Evolutionary conservation across 2,113 vertebrate species (phyloP).

Genomic region (Corythoichthys haematopterus): DNA sequence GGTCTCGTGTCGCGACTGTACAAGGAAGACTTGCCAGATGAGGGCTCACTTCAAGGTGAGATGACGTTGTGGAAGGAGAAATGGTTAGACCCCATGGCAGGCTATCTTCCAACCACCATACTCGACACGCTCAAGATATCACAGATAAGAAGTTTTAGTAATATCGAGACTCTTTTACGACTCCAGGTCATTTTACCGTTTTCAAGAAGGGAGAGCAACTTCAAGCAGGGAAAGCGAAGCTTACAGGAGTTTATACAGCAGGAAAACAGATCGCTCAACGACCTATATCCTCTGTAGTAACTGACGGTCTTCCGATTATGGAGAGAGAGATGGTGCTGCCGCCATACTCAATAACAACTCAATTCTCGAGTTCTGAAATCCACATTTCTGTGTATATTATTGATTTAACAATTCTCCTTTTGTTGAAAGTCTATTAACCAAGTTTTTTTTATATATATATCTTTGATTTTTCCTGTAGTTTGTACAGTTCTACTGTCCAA

Average conservation of each 20-base stretch:
- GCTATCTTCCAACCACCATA: slow-evolving; percentile 67
- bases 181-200: slow-evolving; percentile 71
- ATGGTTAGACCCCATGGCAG: slow-evolving; percentile 63
- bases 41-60: slow-evolving; percentile 62
- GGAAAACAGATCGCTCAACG: slow-evolving; percentile 52
- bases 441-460: slow-evolving; percentile 22
- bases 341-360: slow-evolving; percentile 48
- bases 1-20: slow-evolving; percentile 63
- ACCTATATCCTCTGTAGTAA: slow-evolving; percentile 69
- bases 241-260: slow-evolving; percentile 66
- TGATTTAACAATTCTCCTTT: slow-evolving; percentile 41
- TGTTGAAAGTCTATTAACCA: slow-evolving; percentile 46
- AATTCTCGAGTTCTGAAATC: slow-evolving; percentile 45
- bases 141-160: slow-evolving; percentile 67
- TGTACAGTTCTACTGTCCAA: slow-evolving; percentile 68
- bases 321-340: slow-evolving; percentile 45
- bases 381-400: slow-evolving; percentile 60
- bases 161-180: slow-evolving; percentile 73
- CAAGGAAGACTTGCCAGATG: slow-evolving; percentile 72
- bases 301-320: slow-evolving; percentile 37
- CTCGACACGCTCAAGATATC: slow-evolving; percentile 71
- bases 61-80: slow-evolving; percentile 71
- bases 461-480: slow-evolving; percentile 49
- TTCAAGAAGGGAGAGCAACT: slow-evolving; percentile 68
- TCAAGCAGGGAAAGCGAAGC: slow-evolving; percentile 66